Evolutionary conservation across 2,888 invertebrate species (phyloP).

Genomic region (Pachydiplax longipennis): DNA sequence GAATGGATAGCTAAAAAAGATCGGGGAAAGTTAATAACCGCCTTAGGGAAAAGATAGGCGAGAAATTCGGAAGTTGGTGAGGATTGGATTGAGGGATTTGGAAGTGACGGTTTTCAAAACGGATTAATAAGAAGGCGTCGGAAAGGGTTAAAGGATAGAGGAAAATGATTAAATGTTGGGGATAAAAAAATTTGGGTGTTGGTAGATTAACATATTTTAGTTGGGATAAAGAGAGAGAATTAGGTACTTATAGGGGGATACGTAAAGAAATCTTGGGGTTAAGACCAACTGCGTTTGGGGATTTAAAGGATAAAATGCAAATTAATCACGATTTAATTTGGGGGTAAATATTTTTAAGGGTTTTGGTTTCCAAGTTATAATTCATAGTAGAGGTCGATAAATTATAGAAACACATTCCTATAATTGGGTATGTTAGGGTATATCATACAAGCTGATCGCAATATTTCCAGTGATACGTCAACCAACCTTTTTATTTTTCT

Average conservation of each 20-base stretch:
- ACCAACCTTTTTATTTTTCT: no score
- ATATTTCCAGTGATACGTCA: no score
- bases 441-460: no score
- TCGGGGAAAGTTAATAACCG: neutral
- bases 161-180: neutral
- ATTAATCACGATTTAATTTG: no score
- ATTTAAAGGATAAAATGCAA: no score
- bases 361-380: no score
- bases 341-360: no score
- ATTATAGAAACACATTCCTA: no score
- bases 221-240: neutral
- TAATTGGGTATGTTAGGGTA: no score
- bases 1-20: neutral
- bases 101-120: neutral
- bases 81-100: neutral
- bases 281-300: no score
- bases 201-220: neutral
- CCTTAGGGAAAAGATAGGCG: neutral
- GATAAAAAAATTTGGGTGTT: neutral
- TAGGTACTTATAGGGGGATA: neutral
- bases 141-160: neutral
- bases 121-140: neutral
- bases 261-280: no score
- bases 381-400: no score
- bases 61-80: neutral